Evolutionary conservation across 1,140 invertebrate genomes (phyloP), one percentile per base, ranked within the genome.

Genomic region (Saxidomus purpurata): DNA sequence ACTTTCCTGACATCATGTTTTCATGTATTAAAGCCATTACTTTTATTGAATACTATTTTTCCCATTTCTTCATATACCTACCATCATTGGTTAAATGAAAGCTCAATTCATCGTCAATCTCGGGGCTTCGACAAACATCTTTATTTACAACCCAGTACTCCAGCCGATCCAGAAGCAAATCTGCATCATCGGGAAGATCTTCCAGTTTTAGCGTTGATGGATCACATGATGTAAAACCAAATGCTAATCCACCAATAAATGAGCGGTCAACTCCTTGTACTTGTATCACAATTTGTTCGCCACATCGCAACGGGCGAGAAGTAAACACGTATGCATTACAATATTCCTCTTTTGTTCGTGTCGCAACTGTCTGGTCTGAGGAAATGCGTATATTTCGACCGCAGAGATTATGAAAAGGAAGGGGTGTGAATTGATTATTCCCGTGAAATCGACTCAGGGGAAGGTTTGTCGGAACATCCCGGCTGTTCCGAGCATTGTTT

Each of bases 61-160:
- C 4, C 43, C 43, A 43, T 43, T n/a, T n/a, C n/a, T n/a, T n/a
- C n/a, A 61, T 76, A 74, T 63, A 89, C 90, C 92, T 93, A 97
- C 97, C 98, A 90, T 97, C 97, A 85, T 97, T 96, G 0, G 98
- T 98, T 17, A 99, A 96, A 88, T 97, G 98, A 93, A 99, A 98
- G n/a, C 97, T 97, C 8, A 99, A 97, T 95, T 99, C 98, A 95
- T 99, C 99, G 0, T 98, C 98, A 36, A 97, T 97, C 89, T 98
- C 97, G 0, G 98, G 97, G 52, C 97, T 97, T 40, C 97, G 97
- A 0, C 98, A 98, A 1, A 99, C 98, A 94, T 99, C 98, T 92
- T 99, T 98, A 91, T 98, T 98, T 0, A 99, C 98, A 0, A 99
- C 98, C 99, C 99, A 99, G 95, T 99, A 99, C 93, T 99, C 99